A percentile compares a stretch with the other conserved stretches of the same genome.
Conservation (phyloP, 1,140 invertebrate genomes). For the Macrostomum lignano region DNA sequence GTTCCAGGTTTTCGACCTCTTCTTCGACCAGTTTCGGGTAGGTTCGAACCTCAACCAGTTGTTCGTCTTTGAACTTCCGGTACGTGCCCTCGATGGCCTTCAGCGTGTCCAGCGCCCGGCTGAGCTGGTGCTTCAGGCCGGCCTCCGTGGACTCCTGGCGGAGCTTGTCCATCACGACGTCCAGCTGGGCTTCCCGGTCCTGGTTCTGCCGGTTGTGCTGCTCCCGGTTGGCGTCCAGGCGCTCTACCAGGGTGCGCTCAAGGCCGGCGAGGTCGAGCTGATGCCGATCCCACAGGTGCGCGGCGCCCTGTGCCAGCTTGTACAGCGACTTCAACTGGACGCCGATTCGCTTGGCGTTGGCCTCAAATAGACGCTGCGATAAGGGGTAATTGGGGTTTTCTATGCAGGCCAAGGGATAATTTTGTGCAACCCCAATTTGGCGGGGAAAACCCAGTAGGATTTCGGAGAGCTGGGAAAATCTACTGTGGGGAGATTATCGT, state of each 20-base stretch:
- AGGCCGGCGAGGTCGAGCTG: conserved; percentile 21
- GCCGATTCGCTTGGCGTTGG: neutral
- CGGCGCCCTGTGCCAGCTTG: conserved; percentile 21
- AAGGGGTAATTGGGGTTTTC: neutral
- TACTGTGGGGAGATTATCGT: neutral
- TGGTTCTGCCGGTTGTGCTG: conserved; percentile 21
- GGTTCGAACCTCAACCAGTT: conserved; percentile 15
- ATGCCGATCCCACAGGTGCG: conserved; percentile 25
- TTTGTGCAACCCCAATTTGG: neutral
- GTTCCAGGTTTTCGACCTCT: conserved; percentile 18
- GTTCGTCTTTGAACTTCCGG: conserved; percentile 16
- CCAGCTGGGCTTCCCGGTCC: conserved; percentile 22
- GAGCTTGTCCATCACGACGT: conserved; percentile 25
- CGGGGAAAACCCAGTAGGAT: neutral
- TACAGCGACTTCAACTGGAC: conserved; percentile 15
- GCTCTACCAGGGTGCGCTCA: conserved; percentile 22
- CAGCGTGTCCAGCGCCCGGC: conserved; percentile 15
- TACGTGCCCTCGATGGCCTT: conserved; percentile 20
- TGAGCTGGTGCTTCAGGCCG: conserved; percentile 14
- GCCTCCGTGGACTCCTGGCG: conserved; percentile 20
- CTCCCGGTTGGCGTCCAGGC: conserved; percentile 17
- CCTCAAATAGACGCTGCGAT: neutral
- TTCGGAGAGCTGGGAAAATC: neutral
- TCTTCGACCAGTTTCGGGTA: conserved; percentile 20
- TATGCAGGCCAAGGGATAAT: neutral